Percentiles rank a stretch among this genome's conserved stretches.
Evolutionary conservation across 2,113 vertebrate species (phyloP).

Genomic region (Rattus rattus): DNA sequence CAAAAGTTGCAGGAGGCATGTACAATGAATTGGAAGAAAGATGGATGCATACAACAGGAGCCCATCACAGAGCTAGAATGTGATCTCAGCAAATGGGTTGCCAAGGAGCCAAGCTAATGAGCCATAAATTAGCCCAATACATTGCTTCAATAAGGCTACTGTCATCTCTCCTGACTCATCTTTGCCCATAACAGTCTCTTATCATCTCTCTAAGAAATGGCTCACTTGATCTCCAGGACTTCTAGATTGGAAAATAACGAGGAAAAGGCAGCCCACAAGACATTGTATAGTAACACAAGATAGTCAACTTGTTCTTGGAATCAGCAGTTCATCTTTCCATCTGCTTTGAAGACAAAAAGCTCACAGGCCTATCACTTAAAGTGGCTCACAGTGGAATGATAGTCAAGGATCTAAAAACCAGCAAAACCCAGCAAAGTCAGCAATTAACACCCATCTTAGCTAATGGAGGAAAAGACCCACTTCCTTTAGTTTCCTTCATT

Average conservation of each 20-base stretch:
- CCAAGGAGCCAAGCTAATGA: neutral
- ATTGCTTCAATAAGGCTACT: neutral
- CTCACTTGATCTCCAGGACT: neutral
- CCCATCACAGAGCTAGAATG: neutral
- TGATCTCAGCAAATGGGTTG: neutral
- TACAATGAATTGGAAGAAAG: neutral
- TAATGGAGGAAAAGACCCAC: conserved; percentile 42
- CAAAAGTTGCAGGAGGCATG: neutral
- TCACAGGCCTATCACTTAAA: conserved; percentile 13
- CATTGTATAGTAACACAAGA: neutral
- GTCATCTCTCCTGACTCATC: neutral
- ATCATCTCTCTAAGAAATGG: neutral
- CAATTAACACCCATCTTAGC: conserved; percentile 55
- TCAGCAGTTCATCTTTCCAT: neutral
- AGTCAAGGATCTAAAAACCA: conserved; percentile 35
- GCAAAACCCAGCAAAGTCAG: neutral
- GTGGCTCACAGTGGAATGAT: neutral
- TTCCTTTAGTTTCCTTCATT: conserved; percentile 56
- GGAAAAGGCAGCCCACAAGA: neutral
- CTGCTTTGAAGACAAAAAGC: conserved; percentile 46
- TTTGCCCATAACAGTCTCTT: neutral
- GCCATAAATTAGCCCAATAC: neutral
- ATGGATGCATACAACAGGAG: neutral
- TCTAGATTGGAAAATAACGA: neutral
- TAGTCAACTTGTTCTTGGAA: conserved; percentile 4